These are phyloP conservation scores for Trochalopteron elliotii DNA, from an alignment of 2,113 vertebrate species.

Conservation along the genomic window DNA sequence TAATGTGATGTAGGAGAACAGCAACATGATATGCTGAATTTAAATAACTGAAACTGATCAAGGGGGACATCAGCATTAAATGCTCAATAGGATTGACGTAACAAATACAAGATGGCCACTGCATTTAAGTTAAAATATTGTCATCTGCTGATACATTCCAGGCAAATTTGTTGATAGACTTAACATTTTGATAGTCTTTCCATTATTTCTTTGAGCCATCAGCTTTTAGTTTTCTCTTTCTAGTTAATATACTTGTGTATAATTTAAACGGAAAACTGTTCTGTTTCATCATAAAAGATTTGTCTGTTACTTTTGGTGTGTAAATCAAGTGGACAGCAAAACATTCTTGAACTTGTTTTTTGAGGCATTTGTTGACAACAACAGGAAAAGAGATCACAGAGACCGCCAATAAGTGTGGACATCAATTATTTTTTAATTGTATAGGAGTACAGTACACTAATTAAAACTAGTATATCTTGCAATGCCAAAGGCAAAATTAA, in stretches of 20 bases:
- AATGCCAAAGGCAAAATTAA: constrained; percentile 99
- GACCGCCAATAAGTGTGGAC: constrained; percentile 92
- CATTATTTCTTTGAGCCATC: constrained; percentile 75
- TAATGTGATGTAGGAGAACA: constrained; percentile 68
- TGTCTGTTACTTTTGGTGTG: constrained; percentile 73
- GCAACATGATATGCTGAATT: constrained; percentile 68
- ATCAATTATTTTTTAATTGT: constrained; percentile 99
- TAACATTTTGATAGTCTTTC: constrained; percentile 74
- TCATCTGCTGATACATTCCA: constrained; percentile 63
- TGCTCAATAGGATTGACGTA: constrained; percentile 49
- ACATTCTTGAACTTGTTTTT: constrained; percentile 83
- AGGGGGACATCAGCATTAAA: constrained; percentile 62
- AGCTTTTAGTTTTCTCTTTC: constrained; percentile 79
- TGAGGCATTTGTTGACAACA: constrained; percentile 89
- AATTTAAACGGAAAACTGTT: constrained; percentile 81
- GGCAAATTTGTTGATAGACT: constrained; percentile 72
- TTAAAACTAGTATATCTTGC: constrained; percentile 99
- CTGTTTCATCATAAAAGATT: constrained; percentile 84
- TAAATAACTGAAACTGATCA: constrained; percentile 69
- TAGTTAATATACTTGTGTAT: constrained; percentile 80
- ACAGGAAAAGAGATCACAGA: constrained; percentile 92
- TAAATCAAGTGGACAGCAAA: constrained; percentile 81
- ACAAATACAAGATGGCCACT: constrained; percentile 72
- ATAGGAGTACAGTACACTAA: constrained; percentile 99
- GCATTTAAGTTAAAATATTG: constrained; percentile 23